A percentile compares a stretch with the other conserved stretches of the same genome.
Evolutionary conservation across 1,140 invertebrate genomes (phyloP).

Genomic region (Theocolax elegans): DNA sequence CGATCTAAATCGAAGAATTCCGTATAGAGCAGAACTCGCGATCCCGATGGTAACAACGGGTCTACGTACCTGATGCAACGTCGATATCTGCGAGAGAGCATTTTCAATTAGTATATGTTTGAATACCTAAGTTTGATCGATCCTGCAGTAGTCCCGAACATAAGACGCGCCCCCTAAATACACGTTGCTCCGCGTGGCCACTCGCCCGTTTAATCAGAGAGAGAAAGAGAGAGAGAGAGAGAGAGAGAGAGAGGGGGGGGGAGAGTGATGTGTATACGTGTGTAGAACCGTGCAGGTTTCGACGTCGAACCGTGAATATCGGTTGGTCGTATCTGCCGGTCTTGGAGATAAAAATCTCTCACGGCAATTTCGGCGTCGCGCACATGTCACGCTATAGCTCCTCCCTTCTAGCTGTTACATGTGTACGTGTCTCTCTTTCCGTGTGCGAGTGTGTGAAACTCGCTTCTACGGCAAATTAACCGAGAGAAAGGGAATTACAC

Average conservation of each 20-base stretch:
- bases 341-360: conserved; percentile 59
- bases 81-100: conserved; percentile 15
- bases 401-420: no score
- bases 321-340: conserved; percentile 52
- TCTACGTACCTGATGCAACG: no score
- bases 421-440: no score
- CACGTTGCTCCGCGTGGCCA: conserved; percentile 45
- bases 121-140: conserved; percentile 37
- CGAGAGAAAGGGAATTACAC: background rate
- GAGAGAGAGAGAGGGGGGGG: no score
- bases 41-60: no score
- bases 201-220: conserved; percentile 56
- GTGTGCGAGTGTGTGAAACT: no score
- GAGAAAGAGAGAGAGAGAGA: conserved; percentile 34
- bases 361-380: conserved; percentile 63
- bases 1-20: conserved; percentile 23
- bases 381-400: conserved; percentile 60
- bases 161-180: conserved; percentile 37
- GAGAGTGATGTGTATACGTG: background rate
- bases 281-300: no score
- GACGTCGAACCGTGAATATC: conserved; percentile 64
- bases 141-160: background rate
- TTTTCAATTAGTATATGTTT: conserved; percentile 35
- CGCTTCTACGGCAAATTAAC: conserved; percentile 26
- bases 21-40: background rate